Base-by-base conservation (phyloP, 2,113 vertebrate genomes). In the Copsychus sechellarum region DNA sequence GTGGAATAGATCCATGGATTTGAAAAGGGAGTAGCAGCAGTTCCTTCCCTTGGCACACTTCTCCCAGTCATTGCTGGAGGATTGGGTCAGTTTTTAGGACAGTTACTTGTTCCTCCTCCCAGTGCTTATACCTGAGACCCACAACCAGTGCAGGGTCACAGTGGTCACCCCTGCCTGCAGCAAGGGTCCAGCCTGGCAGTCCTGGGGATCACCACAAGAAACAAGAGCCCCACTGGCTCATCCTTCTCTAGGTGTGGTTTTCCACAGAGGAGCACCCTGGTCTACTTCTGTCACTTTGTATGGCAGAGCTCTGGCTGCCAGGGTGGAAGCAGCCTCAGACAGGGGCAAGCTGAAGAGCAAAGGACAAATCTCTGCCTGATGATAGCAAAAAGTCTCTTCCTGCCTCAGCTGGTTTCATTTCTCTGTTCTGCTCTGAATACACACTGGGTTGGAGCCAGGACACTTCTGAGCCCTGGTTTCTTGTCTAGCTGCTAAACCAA, bases 321-420 rank as follows among this genome's bases (percentile, higher is more conserved):
- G 60, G 21, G 2, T 33, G 51, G 50, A 3, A 50, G 67, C 73
- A 45, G 56, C 31, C 29, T 28, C 5, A 0, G 67, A 29, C 3
- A 5, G 19, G 28, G 43, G 13, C 0, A 0, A 82, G 76, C 24
- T 21, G 89, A 28, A 25, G 54, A 14, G 3, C 29, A 50, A 81
- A 70, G 77, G 47, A 50, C 47, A 62, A 72, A 81, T 64, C 2
- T 0, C 58, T 43, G 54, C 43, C 50, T 67, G 28, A 83, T 29
- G 9, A 2, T 8, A 67, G 40, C 43, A 71, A 71, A 73, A 77
- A 24, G 16, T 29, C 15, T 91, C 60, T 84, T 86, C 72, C 56
- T 81, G 6, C 38, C 53, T 91, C 7, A 2, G 40, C 57, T 85
- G 61, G 69, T 93, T 96, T 96, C 89, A 61, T 74, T 95, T 97